Evolutionary conservation across 1,140 invertebrate genomes (phyloP).

Genomic region (Drosophila tsacasi): DNA sequence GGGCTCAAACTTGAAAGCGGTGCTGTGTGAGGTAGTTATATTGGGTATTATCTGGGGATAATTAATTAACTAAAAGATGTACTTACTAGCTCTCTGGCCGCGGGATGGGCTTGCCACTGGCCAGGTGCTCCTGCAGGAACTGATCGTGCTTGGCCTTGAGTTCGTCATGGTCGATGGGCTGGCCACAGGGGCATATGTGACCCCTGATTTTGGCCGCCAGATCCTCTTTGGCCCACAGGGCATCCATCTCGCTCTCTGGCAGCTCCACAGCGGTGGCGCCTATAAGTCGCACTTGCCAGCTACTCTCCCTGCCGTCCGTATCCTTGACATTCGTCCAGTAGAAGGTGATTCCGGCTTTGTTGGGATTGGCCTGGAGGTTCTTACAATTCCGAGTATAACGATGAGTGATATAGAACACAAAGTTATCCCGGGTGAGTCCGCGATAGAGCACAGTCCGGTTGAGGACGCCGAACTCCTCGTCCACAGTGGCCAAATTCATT

Average conservation of each 20-base stretch:
- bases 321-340: conserved; percentile 42
- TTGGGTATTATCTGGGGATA: neutral
- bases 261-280: conserved; percentile 68
- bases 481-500: conserved; percentile 77
- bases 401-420: conserved; percentile 73
- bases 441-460: conserved; percentile 76
- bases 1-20: conserved; percentile 69
- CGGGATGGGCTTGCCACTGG: conserved; percentile 30
- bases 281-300: conserved; percentile 73
- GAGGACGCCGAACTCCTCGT: conserved; percentile 69
- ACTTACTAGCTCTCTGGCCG: conserved; percentile 67
- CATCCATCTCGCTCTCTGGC: conserved; percentile 45
- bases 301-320: neutral
- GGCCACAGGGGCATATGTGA: conserved; percentile 67
- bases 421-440: conserved; percentile 56
- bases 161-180: conserved; percentile 61
- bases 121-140: conserved; percentile 49
- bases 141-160: conserved; percentile 60
- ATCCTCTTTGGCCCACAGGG: conserved; percentile 64
- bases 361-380: conserved; percentile 66
- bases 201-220: conserved; percentile 64
- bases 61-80: neutral
- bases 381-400: conserved; percentile 69
- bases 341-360: conserved; percentile 54
- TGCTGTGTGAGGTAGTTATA: conserved; percentile 33